Conservation (phyloP, 2,113 vertebrate species). For the Poecilia latipinna region DNA sequence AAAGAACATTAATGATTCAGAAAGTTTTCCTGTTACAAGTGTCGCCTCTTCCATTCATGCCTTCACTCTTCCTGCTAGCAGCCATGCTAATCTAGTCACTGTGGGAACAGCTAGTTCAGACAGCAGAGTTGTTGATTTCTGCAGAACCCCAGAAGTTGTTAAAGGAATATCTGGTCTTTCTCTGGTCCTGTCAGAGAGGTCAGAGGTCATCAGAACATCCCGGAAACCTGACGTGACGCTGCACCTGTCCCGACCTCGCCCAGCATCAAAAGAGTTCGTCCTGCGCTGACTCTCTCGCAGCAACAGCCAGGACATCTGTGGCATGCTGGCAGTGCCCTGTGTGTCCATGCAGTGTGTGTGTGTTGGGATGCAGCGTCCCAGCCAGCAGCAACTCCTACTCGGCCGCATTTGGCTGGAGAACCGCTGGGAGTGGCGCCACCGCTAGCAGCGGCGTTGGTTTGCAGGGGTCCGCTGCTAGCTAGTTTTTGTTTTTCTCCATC, state of each 20-base stretch:
- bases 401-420: slow-evolving; percentile 58
- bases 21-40: slow-evolving; percentile 47
- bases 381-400: slow-evolving; percentile 55
- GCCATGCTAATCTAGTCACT: slow-evolving; percentile 74
- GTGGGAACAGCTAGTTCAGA: slow-evolving; percentile 59
- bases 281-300: slow-evolving; percentile 61
- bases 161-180: slow-evolving; percentile 1
- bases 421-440: slow-evolving; percentile 48
- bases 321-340: slow-evolving; percentile 58
- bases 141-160: slow-evolving; percentile 30
- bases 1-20: slow-evolving; percentile 29
- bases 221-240: slow-evolving; percentile 49
- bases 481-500: slow-evolving; percentile 8
- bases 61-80: slow-evolving; percentile 28
- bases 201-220: slow-evolving; percentile 50
- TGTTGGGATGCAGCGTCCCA: slow-evolving; percentile 41
- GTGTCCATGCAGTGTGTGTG: background rate
- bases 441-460: slow-evolving; percentile 56
- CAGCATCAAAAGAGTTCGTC: slow-evolving; percentile 65
- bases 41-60: slow-evolving; percentile 30
- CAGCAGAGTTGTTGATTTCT: slow-evolving; percentile 16
- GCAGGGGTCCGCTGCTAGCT: slow-evolving; percentile 4
- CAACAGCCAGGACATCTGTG: slow-evolving; percentile 79
- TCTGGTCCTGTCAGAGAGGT: slow-evolving; percentile 35
- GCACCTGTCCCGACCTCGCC: slow-evolving; percentile 66